These are phyloP conservation scores for Sipha maydis DNA, from an alignment of 2,888 invertebrate genomes.

Conservation along the genomic window DNA sequence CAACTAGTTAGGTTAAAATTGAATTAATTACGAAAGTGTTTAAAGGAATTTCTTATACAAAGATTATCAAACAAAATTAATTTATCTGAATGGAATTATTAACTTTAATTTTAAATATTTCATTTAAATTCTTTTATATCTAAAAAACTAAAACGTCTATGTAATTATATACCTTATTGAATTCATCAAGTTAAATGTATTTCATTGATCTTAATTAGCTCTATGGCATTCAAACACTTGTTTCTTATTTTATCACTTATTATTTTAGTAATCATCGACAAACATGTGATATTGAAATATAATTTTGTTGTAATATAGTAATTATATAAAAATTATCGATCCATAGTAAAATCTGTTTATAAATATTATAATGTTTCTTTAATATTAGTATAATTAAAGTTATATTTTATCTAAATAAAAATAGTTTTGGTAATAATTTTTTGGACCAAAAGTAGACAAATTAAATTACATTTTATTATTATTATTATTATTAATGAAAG, in stretches of 20 bases:
- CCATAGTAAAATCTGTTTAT: not conserved
- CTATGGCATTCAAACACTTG: not conserved
- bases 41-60: not conserved
- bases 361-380: not conserved
- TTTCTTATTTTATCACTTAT: no score
- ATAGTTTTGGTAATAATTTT: no score
- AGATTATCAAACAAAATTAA: not conserved
- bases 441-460: no score
- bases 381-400: no score
- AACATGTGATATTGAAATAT: not conserved
- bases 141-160: no score
- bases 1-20: no score
- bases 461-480: no score
- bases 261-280: not conserved
- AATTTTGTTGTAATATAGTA: no score
- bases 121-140: constrained; percentile 7
- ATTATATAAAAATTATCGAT: no score
- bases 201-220: not conserved
- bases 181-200: not conserved
- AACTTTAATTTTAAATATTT: not conserved
- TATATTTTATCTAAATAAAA: no score
- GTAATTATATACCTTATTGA: not conserved
- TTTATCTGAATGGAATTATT: not conserved
- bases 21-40: not conserved
- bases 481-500: no score